phyloP scores from a whole-genome alignment of 2,113 vertebrate genomes.

The Scolopax mira region DNA sequence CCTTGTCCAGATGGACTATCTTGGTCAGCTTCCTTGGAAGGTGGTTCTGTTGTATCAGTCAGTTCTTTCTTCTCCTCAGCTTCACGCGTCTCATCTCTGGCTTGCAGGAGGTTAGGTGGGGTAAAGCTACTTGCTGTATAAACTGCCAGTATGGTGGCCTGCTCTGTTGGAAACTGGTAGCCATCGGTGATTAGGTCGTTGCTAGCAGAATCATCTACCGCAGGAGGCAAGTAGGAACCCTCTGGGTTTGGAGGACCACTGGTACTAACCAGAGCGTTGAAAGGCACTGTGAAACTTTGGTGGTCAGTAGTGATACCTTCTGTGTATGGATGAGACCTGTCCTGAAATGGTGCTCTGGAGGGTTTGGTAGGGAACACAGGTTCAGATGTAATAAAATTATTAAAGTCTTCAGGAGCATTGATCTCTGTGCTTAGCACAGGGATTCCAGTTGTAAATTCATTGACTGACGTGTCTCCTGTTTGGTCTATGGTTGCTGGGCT shows the following conservation, averaged over 20 bases:
- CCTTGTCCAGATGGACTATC: neutral
- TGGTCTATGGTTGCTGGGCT: constrained; percentile 11
- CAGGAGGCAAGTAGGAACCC: constrained; percentile 14
- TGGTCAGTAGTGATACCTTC: neutral
- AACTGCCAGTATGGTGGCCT: neutral
- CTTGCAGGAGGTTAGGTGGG: neutral
- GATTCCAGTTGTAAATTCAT: constrained; percentile 20
- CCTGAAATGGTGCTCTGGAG: neutral
- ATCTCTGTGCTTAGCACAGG: neutral
- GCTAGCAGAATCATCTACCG: constrained; percentile 40
- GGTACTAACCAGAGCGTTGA: neutral
- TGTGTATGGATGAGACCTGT: neutral
- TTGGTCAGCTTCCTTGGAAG: neutral
- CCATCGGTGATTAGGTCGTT: neutral
- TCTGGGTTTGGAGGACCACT: neutral
- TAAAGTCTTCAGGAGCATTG: neutral
- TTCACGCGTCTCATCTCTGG: neutral
- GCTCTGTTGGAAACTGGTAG: neutral
- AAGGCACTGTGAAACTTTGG: constrained; percentile 16
- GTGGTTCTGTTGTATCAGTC: neutral
- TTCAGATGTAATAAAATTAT: constrained; percentile 13
- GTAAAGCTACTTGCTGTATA: neutral
- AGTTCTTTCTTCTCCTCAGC: neutral
- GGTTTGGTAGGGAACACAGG: constrained; percentile 17
- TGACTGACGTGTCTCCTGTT: neutral